phyloP scores from a whole-genome alignment of 2,113 vertebrate genomes.

The Chamaetylas fuelleborni region DNA sequence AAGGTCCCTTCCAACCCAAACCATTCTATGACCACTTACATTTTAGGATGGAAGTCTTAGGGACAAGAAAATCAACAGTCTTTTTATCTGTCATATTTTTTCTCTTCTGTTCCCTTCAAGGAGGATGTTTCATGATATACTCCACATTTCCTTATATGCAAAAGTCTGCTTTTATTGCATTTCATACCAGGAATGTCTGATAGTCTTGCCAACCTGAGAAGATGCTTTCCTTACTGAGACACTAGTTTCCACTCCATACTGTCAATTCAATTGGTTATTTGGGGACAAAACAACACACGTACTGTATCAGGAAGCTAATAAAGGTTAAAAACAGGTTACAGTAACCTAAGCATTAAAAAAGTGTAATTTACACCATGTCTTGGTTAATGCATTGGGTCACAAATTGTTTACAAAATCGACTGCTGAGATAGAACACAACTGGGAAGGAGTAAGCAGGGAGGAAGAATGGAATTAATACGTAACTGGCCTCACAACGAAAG shows the following conservation, averaged over 20 bases:
- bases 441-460: neutral
- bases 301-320: neutral
- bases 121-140: neutral
- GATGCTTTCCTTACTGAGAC: neutral
- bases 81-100: neutral
- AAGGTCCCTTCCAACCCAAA: neutral
- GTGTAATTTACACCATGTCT: neutral
- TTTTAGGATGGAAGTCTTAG: neutral
- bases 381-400: neutral
- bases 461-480: neutral
- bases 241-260: neutral
- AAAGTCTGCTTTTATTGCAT: neutral
- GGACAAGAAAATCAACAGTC: neutral
- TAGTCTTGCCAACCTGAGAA: neutral
- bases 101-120: neutral
- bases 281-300: neutral
- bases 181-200: neutral
- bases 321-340: neutral
- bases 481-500: neutral
- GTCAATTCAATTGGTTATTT: accelerated
- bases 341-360: neutral
- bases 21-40: neutral
- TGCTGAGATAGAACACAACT: neutral
- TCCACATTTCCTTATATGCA: neutral
- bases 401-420: neutral